Evolutionary conservation across 2,797 vertebrate genomes (phyloP), one percentile per base, ranked within the genome.

Genomic region (Chloroceryle amazona): DNA sequence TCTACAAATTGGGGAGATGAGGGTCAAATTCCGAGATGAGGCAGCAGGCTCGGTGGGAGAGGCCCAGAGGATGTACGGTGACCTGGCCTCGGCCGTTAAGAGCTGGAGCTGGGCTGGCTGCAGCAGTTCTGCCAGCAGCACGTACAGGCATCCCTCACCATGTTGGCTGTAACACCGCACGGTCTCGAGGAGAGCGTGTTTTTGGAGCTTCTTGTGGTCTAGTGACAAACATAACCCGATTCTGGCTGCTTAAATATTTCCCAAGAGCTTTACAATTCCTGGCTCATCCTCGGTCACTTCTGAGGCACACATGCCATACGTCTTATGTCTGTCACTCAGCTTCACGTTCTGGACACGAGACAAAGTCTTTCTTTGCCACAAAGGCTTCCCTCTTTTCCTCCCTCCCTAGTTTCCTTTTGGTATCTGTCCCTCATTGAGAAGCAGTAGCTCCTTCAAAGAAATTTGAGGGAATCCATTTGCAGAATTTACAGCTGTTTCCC

Each of bases 401-500:
- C 42, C 52, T 78, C n/a, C 79, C 1, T 1, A 7, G 11, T 76
- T 84, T 25, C 52, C 55, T 22, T 18, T 49, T 29, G 39, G 4
- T 57, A 22, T 70, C 73, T 11, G 3, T 61, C 52, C 33, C 70
- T 90, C 55, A 12, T 6, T 33, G 66, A 63, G 74, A 55, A 62
- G 75, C 68, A 65, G 55, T 12, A 86, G 93, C 75, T 85, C 73
- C 91, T 94, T 95, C 75, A 95, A 73, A 81, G 71, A 81, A 61
- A 68, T 19, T 33, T 16, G 18, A 20, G 75, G 82, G 94, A 92
- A 31, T 79, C 81, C 87, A 74, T 93, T 62, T 88, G 66, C 74
- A 89, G 90, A 94, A 89, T 91, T 96, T 94, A 95, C 91, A 91
- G 86, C 94, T 86, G 90, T 82, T 84, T 86, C 67, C 86, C 16